Evolutionary conservation across 2,797 vertebrate genomes (phyloP).

Genomic region (Distichodus sexfasciatus): DNA sequence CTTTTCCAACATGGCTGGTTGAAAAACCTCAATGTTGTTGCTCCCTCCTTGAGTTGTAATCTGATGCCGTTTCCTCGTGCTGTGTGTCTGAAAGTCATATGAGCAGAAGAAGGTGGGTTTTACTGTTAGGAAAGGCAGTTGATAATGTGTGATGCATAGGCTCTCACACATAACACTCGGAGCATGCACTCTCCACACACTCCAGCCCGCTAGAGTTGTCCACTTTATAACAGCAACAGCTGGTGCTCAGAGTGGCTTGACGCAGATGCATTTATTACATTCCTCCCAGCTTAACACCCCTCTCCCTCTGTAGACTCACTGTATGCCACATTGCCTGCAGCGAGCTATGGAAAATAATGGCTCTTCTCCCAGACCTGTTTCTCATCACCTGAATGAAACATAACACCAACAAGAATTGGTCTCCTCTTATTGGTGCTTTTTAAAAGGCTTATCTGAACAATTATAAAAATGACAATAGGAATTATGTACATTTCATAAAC

Average conservation of each 20-base stretch:
- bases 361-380: neutral
- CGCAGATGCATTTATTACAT: slow-evolving; percentile 27
- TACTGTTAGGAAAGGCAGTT: slow-evolving; percentile 12
- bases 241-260: slow-evolving; percentile 24
- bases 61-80: too few species aligned
- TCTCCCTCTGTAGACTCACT: slow-evolving; percentile 12
- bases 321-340: neutral
- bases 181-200: neutral
- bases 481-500: neutral
- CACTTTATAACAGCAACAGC: slow-evolving; percentile 24
- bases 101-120: neutral
- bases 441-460: too few species aligned
- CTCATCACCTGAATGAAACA: slow-evolving; percentile 8
- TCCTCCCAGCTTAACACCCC: slow-evolving; percentile 31
- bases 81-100: neutral
- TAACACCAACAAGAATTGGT: too few species aligned
- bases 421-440: too few species aligned
- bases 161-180: neutral
- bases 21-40: too few species aligned
- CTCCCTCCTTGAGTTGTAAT: too few species aligned
- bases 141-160: neutral
- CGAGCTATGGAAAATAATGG: slow-evolving; percentile 32
- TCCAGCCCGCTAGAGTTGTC: neutral
- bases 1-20: too few species aligned
- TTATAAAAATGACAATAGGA: neutral